phyloP scores from a whole-genome alignment of 1,140 invertebrate genomes.

The Aphis gossypii region DNA sequence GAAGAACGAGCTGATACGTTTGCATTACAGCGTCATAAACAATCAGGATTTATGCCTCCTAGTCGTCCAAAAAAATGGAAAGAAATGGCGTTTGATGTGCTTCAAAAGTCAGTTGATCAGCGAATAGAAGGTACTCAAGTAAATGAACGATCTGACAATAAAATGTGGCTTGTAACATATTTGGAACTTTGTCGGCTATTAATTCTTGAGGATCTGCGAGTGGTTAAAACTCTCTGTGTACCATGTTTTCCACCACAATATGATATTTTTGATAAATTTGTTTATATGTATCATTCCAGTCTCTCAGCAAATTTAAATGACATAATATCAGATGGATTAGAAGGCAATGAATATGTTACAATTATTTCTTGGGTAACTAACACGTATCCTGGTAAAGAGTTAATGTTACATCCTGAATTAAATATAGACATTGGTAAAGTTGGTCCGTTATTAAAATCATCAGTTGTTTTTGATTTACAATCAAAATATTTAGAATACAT shows the following conservation, averaged over 20 bases:
- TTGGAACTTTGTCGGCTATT: conserved; percentile 72
- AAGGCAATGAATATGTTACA: conserved; percentile 97
- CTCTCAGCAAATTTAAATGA: conserved; percentile 87
- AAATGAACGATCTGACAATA: conserved; percentile 89
- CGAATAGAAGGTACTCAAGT: conserved; percentile 89
- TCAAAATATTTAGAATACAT: conserved; percentile 87
- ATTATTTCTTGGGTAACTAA: conserved; percentile 91
- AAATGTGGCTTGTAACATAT: conserved; percentile 91
- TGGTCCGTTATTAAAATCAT: conserved; percentile 77
- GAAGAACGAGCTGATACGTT: conserved; percentile 92
- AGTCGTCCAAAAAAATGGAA: conserved; percentile 94
- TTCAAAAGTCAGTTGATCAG: conserved; percentile 84
- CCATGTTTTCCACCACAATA: conserved; percentile 97
- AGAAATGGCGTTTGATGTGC: conserved; percentile 81
- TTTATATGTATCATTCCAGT: conserved; percentile 92
- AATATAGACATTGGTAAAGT: conserved; percentile 77
- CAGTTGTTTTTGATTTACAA: conserved; percentile 80
- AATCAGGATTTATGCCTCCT: conserved; percentile 89
- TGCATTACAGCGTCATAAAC: conserved; percentile 78
- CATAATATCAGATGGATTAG: conserved; percentile 83
- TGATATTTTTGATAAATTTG: conserved; percentile 89
- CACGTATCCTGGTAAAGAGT: conserved; percentile 81
- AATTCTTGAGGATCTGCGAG: conserved; percentile 89
- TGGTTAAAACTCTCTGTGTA: conserved; percentile 90
- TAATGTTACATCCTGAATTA: conserved; percentile 88